These are phyloP conservation scores for Auanema sp. DNA, from an alignment of 2,888 invertebrate species.

Conservation along the genomic window DNA sequence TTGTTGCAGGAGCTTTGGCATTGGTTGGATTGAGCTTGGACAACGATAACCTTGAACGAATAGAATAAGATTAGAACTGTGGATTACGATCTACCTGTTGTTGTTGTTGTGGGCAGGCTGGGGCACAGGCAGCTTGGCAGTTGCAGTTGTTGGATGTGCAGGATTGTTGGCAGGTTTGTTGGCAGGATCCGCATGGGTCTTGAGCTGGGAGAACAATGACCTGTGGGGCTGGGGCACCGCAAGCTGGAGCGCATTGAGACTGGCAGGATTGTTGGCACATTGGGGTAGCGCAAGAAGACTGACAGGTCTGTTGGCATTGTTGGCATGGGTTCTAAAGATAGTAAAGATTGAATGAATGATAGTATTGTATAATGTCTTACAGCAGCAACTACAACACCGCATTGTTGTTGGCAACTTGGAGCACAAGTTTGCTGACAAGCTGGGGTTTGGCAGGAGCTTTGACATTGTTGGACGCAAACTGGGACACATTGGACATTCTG, in stretches of 20 bases:
- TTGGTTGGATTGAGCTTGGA: slow-evolving; percentile 22
- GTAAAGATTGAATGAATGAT: too few species aligned
- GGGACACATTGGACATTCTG: slow-evolving; percentile 37
- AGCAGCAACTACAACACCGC: slow-evolving; percentile 20
- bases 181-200: slow-evolving; percentile 39
- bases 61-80: background rate
- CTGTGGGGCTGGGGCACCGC: background rate
- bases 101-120: slow-evolving; percentile 37
- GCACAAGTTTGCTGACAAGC: slow-evolving; percentile 40
- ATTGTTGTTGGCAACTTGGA: slow-evolving; percentile 46
- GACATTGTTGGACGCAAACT: slow-evolving; percentile 49
- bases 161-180: slow-evolving; percentile 36
- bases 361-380: too few species aligned
- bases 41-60: slow-evolving; percentile 15
- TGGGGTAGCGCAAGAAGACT: slow-evolving; percentile 42
- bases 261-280: slow-evolving; percentile 42
- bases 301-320: background rate
- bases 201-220: slow-evolving; percentile 38
- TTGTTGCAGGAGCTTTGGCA: slow-evolving; percentile 42
- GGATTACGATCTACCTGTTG: slow-evolving; percentile 13
- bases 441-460: slow-evolving; percentile 32
- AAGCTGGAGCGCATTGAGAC: slow-evolving; percentile 10
- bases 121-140: slow-evolving; percentile 42
- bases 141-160: slow-evolving; percentile 37
- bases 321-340: too few species aligned